Evolutionary conservation across 1,140 invertebrate species (phyloP).

Genomic region (Meloidogyne floridensis): DNA sequence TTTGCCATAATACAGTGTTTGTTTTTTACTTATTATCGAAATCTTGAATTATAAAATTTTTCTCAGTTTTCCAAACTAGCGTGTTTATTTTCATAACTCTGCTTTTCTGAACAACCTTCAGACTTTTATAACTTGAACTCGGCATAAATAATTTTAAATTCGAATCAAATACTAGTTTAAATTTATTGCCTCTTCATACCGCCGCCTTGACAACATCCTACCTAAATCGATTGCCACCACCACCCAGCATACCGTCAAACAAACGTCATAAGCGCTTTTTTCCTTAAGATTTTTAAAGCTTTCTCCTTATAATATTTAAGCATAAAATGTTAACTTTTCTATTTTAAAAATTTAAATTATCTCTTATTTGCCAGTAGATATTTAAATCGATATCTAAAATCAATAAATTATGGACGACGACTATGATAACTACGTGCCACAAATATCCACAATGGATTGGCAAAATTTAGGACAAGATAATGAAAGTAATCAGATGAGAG

Average conservation of each 20-base stretch:
- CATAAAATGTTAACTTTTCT: background rate
- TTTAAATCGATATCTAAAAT: background rate
- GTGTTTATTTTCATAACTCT: no score
- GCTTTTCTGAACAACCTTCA: no score
- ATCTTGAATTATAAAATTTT: no score
- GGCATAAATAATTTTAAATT: no score
- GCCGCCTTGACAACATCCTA: background rate
- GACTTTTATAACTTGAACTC: no score
- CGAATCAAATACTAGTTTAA: background rate
- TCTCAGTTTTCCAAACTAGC: no score
- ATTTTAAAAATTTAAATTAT: background rate
- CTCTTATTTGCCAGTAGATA: background rate
- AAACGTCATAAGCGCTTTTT: background rate
- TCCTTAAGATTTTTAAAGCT: background rate
- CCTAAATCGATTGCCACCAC: background rate
- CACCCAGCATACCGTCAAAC: background rate
- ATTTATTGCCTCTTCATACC: background rate
- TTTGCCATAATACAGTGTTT: no score
- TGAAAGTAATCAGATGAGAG: background rate
- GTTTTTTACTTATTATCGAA: no score
- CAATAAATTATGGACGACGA: slow-evolving; percentile 21
- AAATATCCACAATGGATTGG: slow-evolving; percentile 30
- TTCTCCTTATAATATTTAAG: background rate
- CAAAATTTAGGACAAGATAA: background rate
- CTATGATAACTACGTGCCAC: slow-evolving; percentile 29